A percentile compares a stretch with the other conserved stretches of the same genome.
phyloP scores from a whole-genome alignment of 2,888 invertebrate genomes.

The Helobdella robusta region DNA sequence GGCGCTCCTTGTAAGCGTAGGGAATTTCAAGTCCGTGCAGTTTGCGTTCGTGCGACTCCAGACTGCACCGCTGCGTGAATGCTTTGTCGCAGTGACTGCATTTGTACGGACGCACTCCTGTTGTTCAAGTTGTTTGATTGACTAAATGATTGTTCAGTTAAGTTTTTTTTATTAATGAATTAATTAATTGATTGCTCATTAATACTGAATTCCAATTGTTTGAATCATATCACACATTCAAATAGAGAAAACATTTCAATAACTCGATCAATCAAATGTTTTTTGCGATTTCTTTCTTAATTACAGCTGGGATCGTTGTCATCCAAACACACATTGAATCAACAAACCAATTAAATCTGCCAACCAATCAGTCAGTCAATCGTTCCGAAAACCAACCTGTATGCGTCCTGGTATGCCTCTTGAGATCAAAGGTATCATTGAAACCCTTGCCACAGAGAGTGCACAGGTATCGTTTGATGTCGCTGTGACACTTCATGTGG shows the following conservation, averaged over 20 bases:
- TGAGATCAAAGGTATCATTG: constrained; percentile 98
- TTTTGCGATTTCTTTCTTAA: too few relatives aligned
- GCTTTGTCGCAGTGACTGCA: constrained; percentile 96
- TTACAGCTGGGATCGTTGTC: too few relatives aligned
- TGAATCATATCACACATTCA: background rate
- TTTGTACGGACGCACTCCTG: constrained; percentile 91
- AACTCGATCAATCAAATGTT: too few relatives aligned
- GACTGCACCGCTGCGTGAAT: constrained; percentile 94
- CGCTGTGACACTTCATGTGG: constrained; percentile 98
- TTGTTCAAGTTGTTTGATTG: too few relatives aligned
- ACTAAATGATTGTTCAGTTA: too few relatives aligned
- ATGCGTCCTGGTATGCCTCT: constrained; percentile 95
- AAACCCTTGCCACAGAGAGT: constrained; percentile 99
- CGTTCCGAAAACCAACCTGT: constrained; percentile 59
- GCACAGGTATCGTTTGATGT: constrained; percentile 93
- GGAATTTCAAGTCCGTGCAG: constrained; percentile 92
- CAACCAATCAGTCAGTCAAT: too few relatives aligned
- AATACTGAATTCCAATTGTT: too few relatives aligned
- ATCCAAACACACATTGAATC: too few relatives aligned
- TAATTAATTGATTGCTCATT: too few relatives aligned
- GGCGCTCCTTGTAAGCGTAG: constrained; percentile 93
- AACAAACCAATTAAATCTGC: too few relatives aligned
- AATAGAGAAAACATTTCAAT: background rate
- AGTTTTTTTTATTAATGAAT: too few relatives aligned
- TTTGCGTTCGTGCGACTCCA: constrained; percentile 97